Percentiles rank a stretch among this genome's conserved stretches.
These are phyloP conservation scores for Schizopygopsis malacanthus DNA, from an alignment of 2,797 vertebrate species.

Conservation along the genomic window DNA sequence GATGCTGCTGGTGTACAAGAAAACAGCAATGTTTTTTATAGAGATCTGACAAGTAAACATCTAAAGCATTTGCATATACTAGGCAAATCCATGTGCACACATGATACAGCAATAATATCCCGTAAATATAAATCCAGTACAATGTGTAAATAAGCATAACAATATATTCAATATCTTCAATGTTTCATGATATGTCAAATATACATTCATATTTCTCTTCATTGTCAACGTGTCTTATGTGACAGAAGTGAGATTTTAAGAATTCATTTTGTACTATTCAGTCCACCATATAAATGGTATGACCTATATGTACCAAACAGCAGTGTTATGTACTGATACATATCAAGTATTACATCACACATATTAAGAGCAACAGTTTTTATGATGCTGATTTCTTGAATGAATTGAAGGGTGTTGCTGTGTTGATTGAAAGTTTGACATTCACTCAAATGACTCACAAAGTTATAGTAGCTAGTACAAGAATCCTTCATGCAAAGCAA, in stretches of 20 bases:
- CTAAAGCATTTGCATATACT: conserved; percentile 56
- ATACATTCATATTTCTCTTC: conserved; percentile 39
- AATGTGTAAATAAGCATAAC: conserved; percentile 50
- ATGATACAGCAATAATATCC: conserved; percentile 44
- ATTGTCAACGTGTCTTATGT: neutral
- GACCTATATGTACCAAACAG: neutral
- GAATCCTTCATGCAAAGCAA: conserved; percentile 32
- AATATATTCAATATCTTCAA: conserved; percentile 55
- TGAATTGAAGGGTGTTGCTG: neutral
- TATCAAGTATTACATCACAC: conserved; percentile 10
- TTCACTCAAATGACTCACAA: neutral
- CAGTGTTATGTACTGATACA: conserved; percentile 5
- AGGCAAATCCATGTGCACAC: conserved; percentile 20
- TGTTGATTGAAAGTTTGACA: neutral
- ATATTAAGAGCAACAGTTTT: conserved; percentile 7
- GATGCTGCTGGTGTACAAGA: conserved; percentile 15
- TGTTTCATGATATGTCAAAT: conserved; percentile 46
- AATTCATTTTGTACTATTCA: neutral
- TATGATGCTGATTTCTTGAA: neutral
- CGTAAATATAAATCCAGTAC: conserved; percentile 53
- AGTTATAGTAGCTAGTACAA: conserved; percentile 5
- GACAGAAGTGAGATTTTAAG: neutral
- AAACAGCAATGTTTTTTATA: conserved; percentile 45
- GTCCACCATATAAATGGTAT: neutral
- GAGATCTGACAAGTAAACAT: conserved; percentile 31